phyloP scores from a whole-genome alignment of 2,888 invertebrate species.

The Cryptocheilus praepositus region DNA sequence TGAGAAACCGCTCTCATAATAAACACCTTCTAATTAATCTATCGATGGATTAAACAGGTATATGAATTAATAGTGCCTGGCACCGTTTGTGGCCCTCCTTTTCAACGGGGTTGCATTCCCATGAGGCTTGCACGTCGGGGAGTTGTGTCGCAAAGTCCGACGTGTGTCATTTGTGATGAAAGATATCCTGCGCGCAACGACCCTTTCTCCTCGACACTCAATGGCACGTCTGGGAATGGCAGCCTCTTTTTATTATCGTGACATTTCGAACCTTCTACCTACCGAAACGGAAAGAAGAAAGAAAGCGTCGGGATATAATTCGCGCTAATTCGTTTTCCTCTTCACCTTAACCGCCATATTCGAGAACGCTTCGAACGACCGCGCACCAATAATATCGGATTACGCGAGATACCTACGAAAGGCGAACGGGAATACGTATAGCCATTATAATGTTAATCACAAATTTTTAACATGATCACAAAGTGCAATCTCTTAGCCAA shows the following conservation, averaged over 20 bases:
- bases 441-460: conserved; percentile 62
- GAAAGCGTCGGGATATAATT: conserved; percentile 45
- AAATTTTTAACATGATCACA: conserved; percentile 73
- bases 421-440: conserved; percentile 46
- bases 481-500: conserved; percentile 75
- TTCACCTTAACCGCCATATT: conserved; percentile 48
- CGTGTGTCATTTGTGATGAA: conserved; percentile 25
- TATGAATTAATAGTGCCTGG: conserved; percentile 74
- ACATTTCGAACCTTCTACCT: background rate
- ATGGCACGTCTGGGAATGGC: conserved; percentile 38
- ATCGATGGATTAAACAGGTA: conserved; percentile 70
- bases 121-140: too few species aligned
- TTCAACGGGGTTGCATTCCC: conserved; percentile 55
- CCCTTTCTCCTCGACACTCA: conserved; percentile 20
- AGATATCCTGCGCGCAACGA: background rate
- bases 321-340: conserved; percentile 46
- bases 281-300: conserved; percentile 28
- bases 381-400: conserved; percentile 53
- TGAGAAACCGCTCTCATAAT: conserved; percentile 58
- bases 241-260: conserved; percentile 37
- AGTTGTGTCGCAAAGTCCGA: conserved; percentile 14
- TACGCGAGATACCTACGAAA: conserved; percentile 43
- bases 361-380: conserved; percentile 52
- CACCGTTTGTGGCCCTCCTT: conserved; percentile 74
- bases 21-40: conserved; percentile 50